phyloP scores from a whole-genome alignment of 2,888 invertebrate species.

The Chirona hameri region DNA sequence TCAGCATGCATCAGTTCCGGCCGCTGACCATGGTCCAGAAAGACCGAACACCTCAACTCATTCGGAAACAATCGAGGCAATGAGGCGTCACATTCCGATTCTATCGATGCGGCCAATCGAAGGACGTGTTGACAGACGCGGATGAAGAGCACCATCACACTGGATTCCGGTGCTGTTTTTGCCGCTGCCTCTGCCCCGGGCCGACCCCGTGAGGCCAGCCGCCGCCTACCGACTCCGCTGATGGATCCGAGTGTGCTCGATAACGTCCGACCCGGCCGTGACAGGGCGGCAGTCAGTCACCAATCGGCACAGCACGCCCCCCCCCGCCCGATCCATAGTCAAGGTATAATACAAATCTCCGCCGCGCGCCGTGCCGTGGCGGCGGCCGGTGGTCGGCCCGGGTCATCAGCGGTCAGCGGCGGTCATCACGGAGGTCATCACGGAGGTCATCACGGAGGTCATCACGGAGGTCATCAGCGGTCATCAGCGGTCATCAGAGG shows the following conservation, averaged over 20 bases:
- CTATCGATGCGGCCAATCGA: too few relatives aligned
- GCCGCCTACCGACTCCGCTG: neutral
- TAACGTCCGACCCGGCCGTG: neutral
- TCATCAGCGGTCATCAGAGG: neutral
- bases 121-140: too few relatives aligned
- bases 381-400: neutral
- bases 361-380: neutral
- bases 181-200: neutral
- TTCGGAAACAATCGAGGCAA: too few relatives aligned
- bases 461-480: neutral
- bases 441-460: too few relatives aligned
- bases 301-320: neutral
- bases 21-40: too few relatives aligned
- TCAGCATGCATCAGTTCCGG: too few relatives aligned
- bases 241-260: neutral
- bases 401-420: too few relatives aligned
- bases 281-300: neutral
- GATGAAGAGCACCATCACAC: too few relatives aligned
- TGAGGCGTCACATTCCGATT: too few relatives aligned
- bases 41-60: too few relatives aligned
- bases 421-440: too few relatives aligned
- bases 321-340: neutral
- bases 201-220: neutral
- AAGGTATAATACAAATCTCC: neutral
- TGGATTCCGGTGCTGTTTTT: too few relatives aligned